phyloP scores from a whole-genome alignment of 2,113 vertebrate species.

The Sinocyclocheilus maitianheensis region DNA sequence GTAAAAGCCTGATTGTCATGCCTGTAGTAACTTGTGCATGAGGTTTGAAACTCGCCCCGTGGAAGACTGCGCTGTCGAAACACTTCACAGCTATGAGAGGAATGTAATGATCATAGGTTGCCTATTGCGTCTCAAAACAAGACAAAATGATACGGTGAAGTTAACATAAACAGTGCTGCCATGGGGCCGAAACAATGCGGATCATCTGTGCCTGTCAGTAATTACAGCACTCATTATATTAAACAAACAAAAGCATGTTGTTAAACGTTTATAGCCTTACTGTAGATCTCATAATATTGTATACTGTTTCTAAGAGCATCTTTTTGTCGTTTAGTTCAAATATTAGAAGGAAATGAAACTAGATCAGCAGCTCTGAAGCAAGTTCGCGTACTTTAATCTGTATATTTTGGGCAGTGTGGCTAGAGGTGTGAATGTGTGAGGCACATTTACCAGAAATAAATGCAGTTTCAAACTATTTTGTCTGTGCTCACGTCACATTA shows the following conservation, averaged over 20 bases:
- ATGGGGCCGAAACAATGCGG: not conserved
- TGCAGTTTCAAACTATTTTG: not conserved
- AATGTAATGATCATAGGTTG: slow-evolving; percentile 65
- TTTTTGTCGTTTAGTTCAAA: not conserved
- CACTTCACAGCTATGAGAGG: slow-evolving; percentile 69
- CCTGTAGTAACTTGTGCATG: slow-evolving; percentile 64
- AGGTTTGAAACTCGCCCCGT: slow-evolving; percentile 47
- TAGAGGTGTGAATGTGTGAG: slow-evolving; percentile 58
- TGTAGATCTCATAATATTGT: not conserved
- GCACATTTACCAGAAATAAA: not conserved
- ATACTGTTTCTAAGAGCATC: not conserved
- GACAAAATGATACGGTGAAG: slow-evolving; percentile 50
- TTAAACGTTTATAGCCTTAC: not conserved
- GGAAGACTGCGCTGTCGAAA: slow-evolving; percentile 58
- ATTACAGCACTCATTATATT: not conserved
- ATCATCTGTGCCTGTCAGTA: not conserved
- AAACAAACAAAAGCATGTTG: not conserved
- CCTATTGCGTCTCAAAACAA: slow-evolving; percentile 56
- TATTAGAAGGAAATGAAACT: not conserved
- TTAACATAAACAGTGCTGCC: not conserved
- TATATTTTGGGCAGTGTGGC: slow-evolving; percentile 26
- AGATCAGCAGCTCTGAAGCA: slow-evolving; percentile 11
- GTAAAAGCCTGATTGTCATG: slow-evolving; percentile 29
- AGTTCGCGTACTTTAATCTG: not conserved
- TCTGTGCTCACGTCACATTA: not conserved